phyloP scores from a whole-genome alignment of 2,888 invertebrate species.

The Mellilla xanthometata region DNA sequence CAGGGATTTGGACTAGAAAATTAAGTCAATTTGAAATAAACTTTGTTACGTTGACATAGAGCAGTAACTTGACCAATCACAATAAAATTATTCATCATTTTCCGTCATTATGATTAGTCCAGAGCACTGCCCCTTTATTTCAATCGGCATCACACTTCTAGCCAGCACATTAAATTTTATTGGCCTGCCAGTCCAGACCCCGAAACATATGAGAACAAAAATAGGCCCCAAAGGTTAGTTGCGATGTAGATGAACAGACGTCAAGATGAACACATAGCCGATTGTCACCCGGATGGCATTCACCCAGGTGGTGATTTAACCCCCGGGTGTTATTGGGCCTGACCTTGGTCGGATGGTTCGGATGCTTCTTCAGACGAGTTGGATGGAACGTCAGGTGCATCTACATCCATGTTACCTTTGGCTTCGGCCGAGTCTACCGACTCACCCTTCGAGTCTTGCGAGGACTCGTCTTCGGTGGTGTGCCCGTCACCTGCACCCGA shows the following conservation, averaged over 20 bases:
- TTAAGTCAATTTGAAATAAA: too few species aligned
- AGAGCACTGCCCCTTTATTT: too few species aligned
- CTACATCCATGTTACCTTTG: constrained; percentile 73
- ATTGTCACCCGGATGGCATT: too few species aligned
- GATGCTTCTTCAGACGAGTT: not conserved
- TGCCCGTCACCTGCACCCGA: constrained; percentile 72
- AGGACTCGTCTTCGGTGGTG: constrained; percentile 78
- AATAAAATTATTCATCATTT: too few species aligned
- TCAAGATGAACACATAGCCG: constrained; percentile 37
- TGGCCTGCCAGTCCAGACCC: not conserved
- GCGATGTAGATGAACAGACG: constrained; percentile 66
- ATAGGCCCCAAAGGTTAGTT: constrained; percentile 61
- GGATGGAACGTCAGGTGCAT: constrained; percentile 50
- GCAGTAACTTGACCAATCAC: too few species aligned
- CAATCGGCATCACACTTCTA: not conserved
- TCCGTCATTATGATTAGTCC: too few species aligned
- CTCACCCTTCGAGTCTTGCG: constrained; percentile 81
- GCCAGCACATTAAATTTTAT: too few species aligned
- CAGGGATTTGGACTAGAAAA: too few species aligned
- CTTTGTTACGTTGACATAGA: too few species aligned
- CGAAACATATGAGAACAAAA: constrained; percentile 19
- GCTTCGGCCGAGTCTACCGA: constrained; percentile 46
- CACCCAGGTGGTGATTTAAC: not conserved
- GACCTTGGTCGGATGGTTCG: constrained; percentile 58
- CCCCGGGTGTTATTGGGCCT: constrained; percentile 36